Evolutionary conservation across 2,888 invertebrate genomes (phyloP), one percentile per base, ranked within the genome.

Genomic region (Heliconius cydno): DNA sequence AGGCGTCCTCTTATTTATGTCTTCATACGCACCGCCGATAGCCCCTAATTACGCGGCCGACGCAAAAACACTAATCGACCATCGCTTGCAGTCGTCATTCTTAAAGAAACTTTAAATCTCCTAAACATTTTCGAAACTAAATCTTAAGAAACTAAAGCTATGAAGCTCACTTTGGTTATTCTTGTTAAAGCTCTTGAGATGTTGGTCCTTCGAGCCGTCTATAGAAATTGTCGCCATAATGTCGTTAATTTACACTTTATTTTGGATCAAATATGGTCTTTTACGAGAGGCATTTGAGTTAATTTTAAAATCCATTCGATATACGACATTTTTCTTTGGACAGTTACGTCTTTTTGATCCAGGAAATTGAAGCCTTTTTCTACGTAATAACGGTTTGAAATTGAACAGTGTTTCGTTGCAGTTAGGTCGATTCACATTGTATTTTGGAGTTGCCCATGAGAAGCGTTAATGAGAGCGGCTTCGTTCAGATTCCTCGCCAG

Each of bases 21-120:
- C 95, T 94, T 94, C 94, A 95, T 95, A 94, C 92, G 88, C 86
- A 90, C 93, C 94, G 94, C 92, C 94, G 94, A 94, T 94, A 92
- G 92, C 89, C 90, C 93, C 93, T 94, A 95, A 95, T 95, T 95
- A 95, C 92, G 90, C 87, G 84, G 88, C 87, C 86, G 88, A 88
- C 87, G 92, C 94, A 95, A 95, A 95, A 95, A 95, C 94, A 90
- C 92, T 94, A 94, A 95, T 94, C 94, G 93, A 89, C 87, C 90
- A 90, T 91, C 92, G 90, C 89, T 89, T 88, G 85, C 67, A 70
- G 38, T 71, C 71, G 77, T 84, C 82, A 2, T 76, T 78, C 79
- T 46, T 57, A 30, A 78, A 77, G 73, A 52, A 73, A 12, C 65
- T 71, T 41, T 25, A 60, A 15, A 60, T 41, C 52, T 15, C 22